phyloP scores from a whole-genome alignment of 2,888 invertebrate genomes.

The Drosophila longiperda region DNA sequence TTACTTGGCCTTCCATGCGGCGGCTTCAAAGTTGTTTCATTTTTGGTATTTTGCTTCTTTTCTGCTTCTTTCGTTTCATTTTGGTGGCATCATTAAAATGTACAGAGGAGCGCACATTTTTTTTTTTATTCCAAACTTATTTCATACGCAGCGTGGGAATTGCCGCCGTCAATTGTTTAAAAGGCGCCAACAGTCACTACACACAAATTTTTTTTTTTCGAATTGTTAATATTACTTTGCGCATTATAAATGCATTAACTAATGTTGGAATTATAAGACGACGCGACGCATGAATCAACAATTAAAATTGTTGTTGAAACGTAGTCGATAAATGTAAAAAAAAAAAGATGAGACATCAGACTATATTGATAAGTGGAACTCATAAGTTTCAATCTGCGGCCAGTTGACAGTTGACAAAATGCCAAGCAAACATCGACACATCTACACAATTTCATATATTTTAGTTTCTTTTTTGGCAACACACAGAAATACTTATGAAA shows the following conservation, averaged over 20 bases:
- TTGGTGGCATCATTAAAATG: conserved; percentile 77
- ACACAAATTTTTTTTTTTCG: conserved; percentile 17
- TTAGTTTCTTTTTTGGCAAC: conserved; percentile 29
- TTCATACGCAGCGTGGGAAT: conserved; percentile 79
- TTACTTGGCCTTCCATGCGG: conserved; percentile 70
- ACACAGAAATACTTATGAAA: conserved; percentile 21
- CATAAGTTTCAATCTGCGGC: conserved; percentile 57
- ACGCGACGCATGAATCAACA: conserved; percentile 59
- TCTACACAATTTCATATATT: conserved; percentile 4
- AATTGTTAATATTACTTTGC: conserved; percentile 46
- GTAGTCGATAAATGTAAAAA: conserved; percentile 49
- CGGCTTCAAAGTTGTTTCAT: conserved; percentile 69
- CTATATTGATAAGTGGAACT: conserved; percentile 62
- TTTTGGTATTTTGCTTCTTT: conserved; percentile 44
- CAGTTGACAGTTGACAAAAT: conserved; percentile 63
- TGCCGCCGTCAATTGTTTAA: conserved; percentile 68
- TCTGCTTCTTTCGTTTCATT: conserved; percentile 44
- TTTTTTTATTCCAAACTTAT: conserved; percentile 68
- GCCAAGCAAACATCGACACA: conserved; percentile 44
- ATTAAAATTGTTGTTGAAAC: conserved; percentile 45
- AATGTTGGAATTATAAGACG: conserved; percentile 58
- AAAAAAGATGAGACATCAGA: conserved; percentile 35
- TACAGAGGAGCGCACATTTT: conserved; percentile 70
- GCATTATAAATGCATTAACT: conserved; percentile 79
- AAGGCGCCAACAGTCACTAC: conserved; percentile 67